These are phyloP conservation scores for Busseola fusca DNA, from an alignment of 2,888 invertebrate genomes.

Conservation along the genomic window DNA sequence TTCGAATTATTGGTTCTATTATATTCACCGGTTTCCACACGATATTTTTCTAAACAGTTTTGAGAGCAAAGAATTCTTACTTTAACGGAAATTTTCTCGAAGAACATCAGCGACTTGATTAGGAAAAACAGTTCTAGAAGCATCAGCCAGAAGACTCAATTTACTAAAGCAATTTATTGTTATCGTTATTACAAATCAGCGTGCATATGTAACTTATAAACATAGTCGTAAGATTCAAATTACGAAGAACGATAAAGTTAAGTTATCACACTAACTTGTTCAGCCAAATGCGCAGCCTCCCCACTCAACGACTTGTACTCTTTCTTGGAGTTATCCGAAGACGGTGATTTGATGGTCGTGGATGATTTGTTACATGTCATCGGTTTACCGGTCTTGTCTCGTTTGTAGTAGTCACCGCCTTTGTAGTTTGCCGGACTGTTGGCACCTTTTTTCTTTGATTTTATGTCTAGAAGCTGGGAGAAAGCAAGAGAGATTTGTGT, in stretches of 20 bases:
- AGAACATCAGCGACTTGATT: not conserved
- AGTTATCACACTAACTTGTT: constrained; percentile 71
- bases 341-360: constrained; percentile 70
- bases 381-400: constrained; percentile 68
- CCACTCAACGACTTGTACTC: constrained; percentile 64
- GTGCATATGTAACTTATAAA: not conserved
- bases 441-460: constrained; percentile 66
- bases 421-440: constrained; percentile 64
- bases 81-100: not conserved
- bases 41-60: too few relatives aligned
- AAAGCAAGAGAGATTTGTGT: not conserved
- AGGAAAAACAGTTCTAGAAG: not conserved
- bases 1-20: too few relatives aligned
- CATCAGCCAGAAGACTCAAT: constrained; percentile 1
- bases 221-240: constrained; percentile 3
- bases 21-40: too few relatives aligned
- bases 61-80: too few relatives aligned
- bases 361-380: constrained; percentile 71
- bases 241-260: not conserved
- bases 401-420: constrained; percentile 64
- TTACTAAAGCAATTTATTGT: not conserved
- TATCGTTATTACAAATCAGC: not conserved
- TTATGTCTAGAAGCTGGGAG: constrained; percentile 67
- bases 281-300: constrained; percentile 73
- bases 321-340: constrained; percentile 60